Conservation (phyloP, 2,797 vertebrate species). For the Macropodus opercularis region DNA sequence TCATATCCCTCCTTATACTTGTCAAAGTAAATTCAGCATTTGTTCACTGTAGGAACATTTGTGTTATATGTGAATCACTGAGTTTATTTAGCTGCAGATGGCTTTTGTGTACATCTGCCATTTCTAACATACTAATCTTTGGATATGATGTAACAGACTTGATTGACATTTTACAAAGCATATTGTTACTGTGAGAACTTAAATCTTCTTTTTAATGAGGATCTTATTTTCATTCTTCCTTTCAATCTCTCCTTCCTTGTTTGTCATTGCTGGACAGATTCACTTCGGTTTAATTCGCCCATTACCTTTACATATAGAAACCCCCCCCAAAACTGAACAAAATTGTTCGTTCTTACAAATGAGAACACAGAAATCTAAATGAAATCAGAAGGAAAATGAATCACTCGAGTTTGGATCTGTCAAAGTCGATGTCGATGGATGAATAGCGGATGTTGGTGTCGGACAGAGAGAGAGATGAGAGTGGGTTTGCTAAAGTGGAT, state of each 20-base stretch:
- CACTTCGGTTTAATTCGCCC: not conserved
- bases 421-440: conserved; percentile 11
- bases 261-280: conserved; percentile 6
- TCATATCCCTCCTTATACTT: not conserved
- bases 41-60: not conserved
- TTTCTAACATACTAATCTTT: not conserved
- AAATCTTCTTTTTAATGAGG: not conserved
- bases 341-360: not conserved
- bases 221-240: not conserved
- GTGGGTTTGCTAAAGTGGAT: conserved; percentile 58
- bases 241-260: not conserved
- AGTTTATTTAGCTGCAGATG: conserved; percentile 6
- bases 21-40: conserved; percentile 11
- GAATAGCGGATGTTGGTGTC: conserved; percentile 5
- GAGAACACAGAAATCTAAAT: not conserved
- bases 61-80: not conserved
- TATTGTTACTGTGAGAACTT: not conserved
- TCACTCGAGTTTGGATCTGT: conserved; percentile 7
- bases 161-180: not conserved
- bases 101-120: not conserved
- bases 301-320: not conserved
- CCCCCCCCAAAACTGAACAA: not conserved
- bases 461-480: conserved; percentile 47
- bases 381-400: conserved; percentile 15
- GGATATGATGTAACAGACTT: not conserved